Evolutionary conservation across 1,140 invertebrate species (phyloP).

Genomic region (Lepidurus couesii): DNA sequence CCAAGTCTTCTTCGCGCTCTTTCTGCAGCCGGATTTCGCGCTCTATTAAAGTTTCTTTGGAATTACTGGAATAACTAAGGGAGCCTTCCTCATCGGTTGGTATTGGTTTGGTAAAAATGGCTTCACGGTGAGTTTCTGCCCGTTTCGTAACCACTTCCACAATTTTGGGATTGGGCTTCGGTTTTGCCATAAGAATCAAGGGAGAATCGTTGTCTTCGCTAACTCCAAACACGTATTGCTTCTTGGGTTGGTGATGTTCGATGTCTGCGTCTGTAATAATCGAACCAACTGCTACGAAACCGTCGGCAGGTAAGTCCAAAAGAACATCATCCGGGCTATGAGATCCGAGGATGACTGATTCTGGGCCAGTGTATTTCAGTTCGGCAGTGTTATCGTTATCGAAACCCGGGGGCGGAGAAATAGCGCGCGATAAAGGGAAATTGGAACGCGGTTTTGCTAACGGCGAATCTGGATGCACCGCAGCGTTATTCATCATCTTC

Average conservation of each 20-base stretch:
- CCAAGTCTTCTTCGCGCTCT: conserved; percentile 44
- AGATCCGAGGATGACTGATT: not conserved
- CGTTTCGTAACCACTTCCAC: conserved; percentile 10
- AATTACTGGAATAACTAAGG: conserved; percentile 4
- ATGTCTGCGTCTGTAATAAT: not conserved
- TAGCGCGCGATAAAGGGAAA: not conserved
- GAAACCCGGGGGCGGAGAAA: conserved; percentile 35
- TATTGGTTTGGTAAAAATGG: conserved; percentile 4
- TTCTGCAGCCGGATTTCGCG: conserved; percentile 46
- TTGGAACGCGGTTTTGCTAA: conserved; percentile 27
- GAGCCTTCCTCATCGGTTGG: conserved; percentile 5
- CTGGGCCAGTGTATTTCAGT: not conserved
- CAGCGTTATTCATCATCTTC: conserved; percentile 27
- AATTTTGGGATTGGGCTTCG: conserved; percentile 8
- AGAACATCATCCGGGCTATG: not conserved
- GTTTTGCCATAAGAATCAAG: not conserved
- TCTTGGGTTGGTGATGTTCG: not conserved
- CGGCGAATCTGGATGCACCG: not conserved
- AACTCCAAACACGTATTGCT: not conserved
- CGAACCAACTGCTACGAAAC: conserved; percentile 20
- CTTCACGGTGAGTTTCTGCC: not conserved
- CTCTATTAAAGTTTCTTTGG: conserved; percentile 44
- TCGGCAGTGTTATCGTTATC: conserved; percentile 23
- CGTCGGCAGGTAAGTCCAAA: conserved; percentile 23
- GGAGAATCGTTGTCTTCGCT: not conserved